Conservation (phyloP, 1,140 invertebrate species). For the Ostrea denselamellosa region DNA sequence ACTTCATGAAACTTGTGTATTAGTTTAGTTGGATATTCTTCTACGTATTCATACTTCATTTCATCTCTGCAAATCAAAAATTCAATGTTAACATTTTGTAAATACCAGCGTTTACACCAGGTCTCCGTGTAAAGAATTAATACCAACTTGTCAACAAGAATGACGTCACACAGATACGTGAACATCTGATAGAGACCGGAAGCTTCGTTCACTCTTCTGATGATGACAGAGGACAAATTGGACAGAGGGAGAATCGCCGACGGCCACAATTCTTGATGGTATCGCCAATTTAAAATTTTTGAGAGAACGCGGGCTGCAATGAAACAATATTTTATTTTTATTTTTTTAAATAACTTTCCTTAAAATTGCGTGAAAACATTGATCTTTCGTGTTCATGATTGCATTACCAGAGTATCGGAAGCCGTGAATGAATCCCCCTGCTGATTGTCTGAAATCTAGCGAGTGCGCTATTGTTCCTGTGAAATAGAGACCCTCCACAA, state of each 20-base stretch:
- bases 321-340: conserved; percentile 5
- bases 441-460: conserved; percentile 76
- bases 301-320: conserved; percentile 74
- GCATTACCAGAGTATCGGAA: conserved; percentile 78
- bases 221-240: conserved; percentile 65
- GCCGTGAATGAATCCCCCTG: conserved; percentile 79
- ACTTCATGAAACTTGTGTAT: conserved; percentile 68
- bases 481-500: conserved; percentile 73
- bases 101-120: not conserved
- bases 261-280: conserved; percentile 74
- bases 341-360: not conserved
- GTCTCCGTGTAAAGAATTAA: not conserved
- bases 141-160: conserved; percentile 68
- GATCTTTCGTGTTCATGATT: not conserved
- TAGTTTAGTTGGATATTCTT: conserved; percentile 76
- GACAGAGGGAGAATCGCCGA: conserved; percentile 44
- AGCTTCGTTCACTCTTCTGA: conserved; percentile 78
- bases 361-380: not conserved
- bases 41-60: conserved; percentile 64
- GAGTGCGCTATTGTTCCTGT: conserved; percentile 76
- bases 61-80: conserved; percentile 56
- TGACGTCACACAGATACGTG: conserved; percentile 57
- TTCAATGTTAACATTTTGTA: not conserved
- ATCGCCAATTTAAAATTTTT: conserved; percentile 70
- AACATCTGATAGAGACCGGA: conserved; percentile 79